Conservation (phyloP, 2,888 invertebrate genomes). For the Orgyia antiqua region DNA sequence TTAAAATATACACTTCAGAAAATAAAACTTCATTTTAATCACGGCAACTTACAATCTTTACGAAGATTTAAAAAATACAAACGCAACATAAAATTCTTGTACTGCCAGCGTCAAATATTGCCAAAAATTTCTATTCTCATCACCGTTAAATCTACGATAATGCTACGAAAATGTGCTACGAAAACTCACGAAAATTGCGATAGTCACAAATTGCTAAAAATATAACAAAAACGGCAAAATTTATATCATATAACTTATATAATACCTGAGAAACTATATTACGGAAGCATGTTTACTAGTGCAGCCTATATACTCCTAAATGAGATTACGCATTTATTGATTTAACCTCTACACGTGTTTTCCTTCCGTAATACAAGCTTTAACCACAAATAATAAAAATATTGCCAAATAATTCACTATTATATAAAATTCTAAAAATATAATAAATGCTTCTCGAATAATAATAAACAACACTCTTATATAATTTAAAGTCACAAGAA, state of each 20-base stretch:
- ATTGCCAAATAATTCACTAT: background rate
- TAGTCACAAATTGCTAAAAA: too few relatives aligned
- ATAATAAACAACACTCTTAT: constrained; percentile 7
- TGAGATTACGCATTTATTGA: constrained; percentile 21
- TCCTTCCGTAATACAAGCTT: background rate
- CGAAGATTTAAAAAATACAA: too few relatives aligned
- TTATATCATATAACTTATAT: too few relatives aligned
- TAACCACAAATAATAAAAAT: background rate
- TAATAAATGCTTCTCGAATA: constrained; percentile 1
- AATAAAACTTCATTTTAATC: too few relatives aligned
- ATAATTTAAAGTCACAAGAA: constrained; percentile 8
- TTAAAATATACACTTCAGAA: too few relatives aligned
- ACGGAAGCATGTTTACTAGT: constrained; percentile 17
- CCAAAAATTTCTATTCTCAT: background rate
- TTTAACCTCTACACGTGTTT: constrained; percentile 13
- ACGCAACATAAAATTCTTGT: background rate
- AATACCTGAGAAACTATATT: too few relatives aligned
- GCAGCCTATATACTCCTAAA: constrained; percentile 19
- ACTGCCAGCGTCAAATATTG: background rate
- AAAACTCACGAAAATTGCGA: constrained; percentile 2
- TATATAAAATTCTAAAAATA: background rate
- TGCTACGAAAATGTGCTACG: too few relatives aligned
- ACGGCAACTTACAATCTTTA: too few relatives aligned
- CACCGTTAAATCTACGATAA: too few relatives aligned
- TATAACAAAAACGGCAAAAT: too few relatives aligned